phyloP scores from a whole-genome alignment of 2,888 invertebrate genomes.

The Drosophila nr. medialis region DNA sequence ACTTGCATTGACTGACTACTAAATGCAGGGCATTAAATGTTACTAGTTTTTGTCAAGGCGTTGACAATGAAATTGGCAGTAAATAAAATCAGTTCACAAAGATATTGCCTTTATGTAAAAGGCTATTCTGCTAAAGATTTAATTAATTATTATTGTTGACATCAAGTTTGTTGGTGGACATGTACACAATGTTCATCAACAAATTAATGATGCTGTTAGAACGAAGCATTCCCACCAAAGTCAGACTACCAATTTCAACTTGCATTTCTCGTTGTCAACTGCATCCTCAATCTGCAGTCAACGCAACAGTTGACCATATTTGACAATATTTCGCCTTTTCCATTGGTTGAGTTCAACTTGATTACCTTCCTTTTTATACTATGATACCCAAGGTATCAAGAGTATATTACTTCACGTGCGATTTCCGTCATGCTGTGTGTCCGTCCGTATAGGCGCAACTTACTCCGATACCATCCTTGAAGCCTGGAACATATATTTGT shows the following conservation, averaged over 20 bases:
- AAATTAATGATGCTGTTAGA: too few relatives aligned
- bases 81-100: background rate
- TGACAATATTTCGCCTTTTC: background rate
- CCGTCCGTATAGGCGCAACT: background rate
- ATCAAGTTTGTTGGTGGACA: too few relatives aligned
- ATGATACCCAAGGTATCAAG: background rate
- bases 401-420: background rate
- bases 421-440: background rate
- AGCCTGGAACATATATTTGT: background rate
- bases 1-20: too few relatives aligned
- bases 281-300: background rate
- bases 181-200: too few relatives aligned
- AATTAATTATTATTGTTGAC: too few relatives aligned
- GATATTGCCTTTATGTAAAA: background rate
- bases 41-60: background rate
- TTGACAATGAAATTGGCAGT: background rate
- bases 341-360: background rate
- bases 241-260: background rate
- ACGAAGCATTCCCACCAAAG: background rate
- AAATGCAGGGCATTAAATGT: too few relatives aligned
- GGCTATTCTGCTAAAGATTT: background rate
- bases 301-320: background rate
- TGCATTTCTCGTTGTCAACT: background rate
- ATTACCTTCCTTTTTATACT: background rate
- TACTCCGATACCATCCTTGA: background rate